Conservation (phyloP, 2,888 invertebrate species). For the Tanypteryx hageni region DNA sequence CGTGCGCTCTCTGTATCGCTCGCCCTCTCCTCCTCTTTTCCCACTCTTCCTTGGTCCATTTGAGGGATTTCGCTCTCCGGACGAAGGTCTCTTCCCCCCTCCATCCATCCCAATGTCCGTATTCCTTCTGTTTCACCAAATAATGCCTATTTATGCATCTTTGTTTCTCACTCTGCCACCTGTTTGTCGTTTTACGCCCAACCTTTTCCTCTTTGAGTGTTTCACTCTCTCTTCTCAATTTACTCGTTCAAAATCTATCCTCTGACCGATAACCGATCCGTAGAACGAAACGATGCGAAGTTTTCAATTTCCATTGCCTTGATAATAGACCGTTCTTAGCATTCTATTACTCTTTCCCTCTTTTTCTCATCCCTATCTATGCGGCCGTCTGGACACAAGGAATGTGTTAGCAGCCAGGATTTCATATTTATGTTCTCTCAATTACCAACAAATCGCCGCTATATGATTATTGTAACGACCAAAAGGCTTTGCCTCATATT, state of each 20-base stretch:
- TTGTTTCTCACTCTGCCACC: not conserved
- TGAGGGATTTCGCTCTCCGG: not conserved
- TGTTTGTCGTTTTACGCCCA: not conserved
- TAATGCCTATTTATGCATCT: not conserved
- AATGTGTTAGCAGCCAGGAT: not conserved
- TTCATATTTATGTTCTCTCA: no score
- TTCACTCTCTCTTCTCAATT: not conserved
- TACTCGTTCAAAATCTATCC: not conserved
- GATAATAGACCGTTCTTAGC: not conserved
- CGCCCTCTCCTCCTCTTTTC: not conserved
- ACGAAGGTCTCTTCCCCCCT: not conserved
- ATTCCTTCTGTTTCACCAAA: not conserved
- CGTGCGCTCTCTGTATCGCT: not conserved
- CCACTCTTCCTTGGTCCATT: not conserved
- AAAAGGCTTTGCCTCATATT: no score
- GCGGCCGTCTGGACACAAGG: slow-evolving; percentile 6
- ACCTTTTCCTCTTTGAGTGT: not conserved
- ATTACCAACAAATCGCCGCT: no score
- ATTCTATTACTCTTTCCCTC: not conserved
- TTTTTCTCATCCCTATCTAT: not conserved
- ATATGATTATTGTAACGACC: no score
- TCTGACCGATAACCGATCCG: not conserved
- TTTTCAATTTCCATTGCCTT: not conserved
- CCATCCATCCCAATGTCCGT: not conserved
- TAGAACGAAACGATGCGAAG: not conserved